These are phyloP conservation scores for Enteromius trimaculatus DNA, from an alignment of 2,797 vertebrate genomes.

Conservation along the genomic window DNA sequence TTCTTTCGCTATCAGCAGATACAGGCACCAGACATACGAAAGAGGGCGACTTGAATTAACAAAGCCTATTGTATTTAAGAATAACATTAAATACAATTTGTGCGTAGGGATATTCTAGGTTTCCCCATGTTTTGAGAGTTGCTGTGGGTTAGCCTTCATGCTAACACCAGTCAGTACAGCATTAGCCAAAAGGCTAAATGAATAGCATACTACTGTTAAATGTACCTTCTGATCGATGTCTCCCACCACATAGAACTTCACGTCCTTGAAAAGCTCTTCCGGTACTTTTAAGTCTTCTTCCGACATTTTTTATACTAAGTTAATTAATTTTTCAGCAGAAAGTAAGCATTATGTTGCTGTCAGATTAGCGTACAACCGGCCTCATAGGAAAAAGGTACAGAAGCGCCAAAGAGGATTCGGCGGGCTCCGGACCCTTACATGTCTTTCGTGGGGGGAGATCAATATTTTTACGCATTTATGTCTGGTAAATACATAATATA, in stretches of 20 bases:
- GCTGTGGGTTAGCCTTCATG: slow-evolving; percentile 27
- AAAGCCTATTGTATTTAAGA: background rate
- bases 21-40: background rate
- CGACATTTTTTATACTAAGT: slow-evolving; percentile 72
- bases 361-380: slow-evolving; percentile 30
- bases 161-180: slow-evolving; percentile 21
- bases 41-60: background rate
- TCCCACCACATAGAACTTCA: slow-evolving; percentile 96
- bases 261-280: slow-evolving; percentile 93
- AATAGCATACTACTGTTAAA: slow-evolving; percentile 33
- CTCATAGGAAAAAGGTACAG: slow-evolving; percentile 25
- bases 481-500: background rate
- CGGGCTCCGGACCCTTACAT: slow-evolving; percentile 69
- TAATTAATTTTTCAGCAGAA: slow-evolving; percentile 38
- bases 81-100: background rate
- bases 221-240: slow-evolving; percentile 93
- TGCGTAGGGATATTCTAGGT: background rate
- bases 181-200: slow-evolving; percentile 61
- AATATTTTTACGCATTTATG: fast-evolving
- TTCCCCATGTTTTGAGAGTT: background rate
- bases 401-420: slow-evolving; percentile 78
- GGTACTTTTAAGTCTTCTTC: slow-evolving; percentile 84
- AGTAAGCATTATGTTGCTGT: slow-evolving; percentile 49
- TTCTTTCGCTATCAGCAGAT: slow-evolving; percentile 11
- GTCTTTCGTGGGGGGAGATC: background rate